These are phyloP conservation scores for Uloborus plumipes DNA, from an alignment of 2,888 invertebrate genomes.

Conservation along the genomic window DNA sequence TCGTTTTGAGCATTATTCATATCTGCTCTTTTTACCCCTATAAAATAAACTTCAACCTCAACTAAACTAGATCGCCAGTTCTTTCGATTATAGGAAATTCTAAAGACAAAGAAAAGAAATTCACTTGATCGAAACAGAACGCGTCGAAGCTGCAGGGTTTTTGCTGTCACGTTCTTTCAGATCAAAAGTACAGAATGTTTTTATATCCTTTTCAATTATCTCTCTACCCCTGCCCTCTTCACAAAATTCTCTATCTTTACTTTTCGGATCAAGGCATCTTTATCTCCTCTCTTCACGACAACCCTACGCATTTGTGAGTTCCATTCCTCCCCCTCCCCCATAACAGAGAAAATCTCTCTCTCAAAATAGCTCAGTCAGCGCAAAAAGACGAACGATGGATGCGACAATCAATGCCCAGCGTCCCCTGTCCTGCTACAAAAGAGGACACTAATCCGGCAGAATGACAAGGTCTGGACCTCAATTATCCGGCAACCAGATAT, in stretches of 20 bases:
- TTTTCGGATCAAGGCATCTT: constrained; percentile 21
- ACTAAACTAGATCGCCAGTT: no score
- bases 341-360: constrained; percentile 5
- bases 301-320: background rate
- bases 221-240: no score
- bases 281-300: background rate
- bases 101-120: no score
- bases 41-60: no score
- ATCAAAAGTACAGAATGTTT: no score
- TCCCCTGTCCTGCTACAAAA: constrained; percentile 39
- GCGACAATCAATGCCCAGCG: constrained; percentile 50
- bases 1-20: no score
- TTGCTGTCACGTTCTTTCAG: no score
- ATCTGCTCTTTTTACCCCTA: no score
- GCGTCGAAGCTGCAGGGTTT: no score
- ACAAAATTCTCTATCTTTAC: constrained; percentile 7
- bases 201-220: no score
- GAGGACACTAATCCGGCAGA: constrained; percentile 63
- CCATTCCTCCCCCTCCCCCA: constrained; percentile 18
- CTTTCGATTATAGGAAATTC: no score
- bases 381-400: constrained; percentile 36
- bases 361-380: constrained; percentile 31
- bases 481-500: constrained; percentile 60
- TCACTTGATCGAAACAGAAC: no score
- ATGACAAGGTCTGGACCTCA: constrained; percentile 64